These are phyloP conservation scores for Euplagia quadripunctaria DNA, from an alignment of 2,888 invertebrate species.

Conservation along the genomic window DNA sequence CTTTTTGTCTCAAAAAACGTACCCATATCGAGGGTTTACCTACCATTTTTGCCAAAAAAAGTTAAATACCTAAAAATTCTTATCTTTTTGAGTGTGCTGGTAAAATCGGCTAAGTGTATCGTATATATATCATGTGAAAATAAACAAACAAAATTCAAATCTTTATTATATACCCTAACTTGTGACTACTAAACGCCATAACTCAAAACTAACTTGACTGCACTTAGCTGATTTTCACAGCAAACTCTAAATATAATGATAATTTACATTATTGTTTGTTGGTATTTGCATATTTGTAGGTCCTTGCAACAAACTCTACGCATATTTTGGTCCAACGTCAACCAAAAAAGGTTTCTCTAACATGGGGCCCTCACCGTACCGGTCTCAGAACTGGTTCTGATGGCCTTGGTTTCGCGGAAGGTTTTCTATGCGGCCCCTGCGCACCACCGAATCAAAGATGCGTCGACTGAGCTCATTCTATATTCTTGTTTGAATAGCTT, in stretches of 20 bases:
- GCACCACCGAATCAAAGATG: slow-evolving; percentile 43
- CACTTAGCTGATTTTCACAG: neutral
- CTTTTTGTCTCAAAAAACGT: too few species aligned
- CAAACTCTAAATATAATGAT: neutral
- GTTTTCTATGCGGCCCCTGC: slow-evolving; percentile 76
- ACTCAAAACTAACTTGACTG: too few species aligned
- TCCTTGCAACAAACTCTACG: slow-evolving; percentile 31
- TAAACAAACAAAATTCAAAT: too few species aligned
- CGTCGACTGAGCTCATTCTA: slow-evolving; percentile 35
- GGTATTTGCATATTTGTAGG: neutral
- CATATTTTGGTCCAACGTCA: slow-evolving; percentile 26
- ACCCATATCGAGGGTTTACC: too few species aligned
- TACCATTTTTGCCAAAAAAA: too few species aligned
- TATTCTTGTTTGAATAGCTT: slow-evolving; percentile 7
- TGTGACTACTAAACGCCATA: too few species aligned
- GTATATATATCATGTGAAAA: too few species aligned
- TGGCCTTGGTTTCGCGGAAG: slow-evolving; percentile 77
- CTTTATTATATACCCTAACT: too few species aligned
- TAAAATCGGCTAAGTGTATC: too few species aligned
- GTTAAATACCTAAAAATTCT: too few species aligned
- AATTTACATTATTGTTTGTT: neutral
- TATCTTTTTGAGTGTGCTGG: too few species aligned
- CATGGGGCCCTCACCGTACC: slow-evolving; percentile 58
- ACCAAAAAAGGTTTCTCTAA: slow-evolving; percentile 10
- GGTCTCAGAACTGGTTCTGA: slow-evolving; percentile 75